Evolutionary conservation across 2,888 invertebrate genomes (phyloP).

Genomic region (Latrodectus hesperus): DNA sequence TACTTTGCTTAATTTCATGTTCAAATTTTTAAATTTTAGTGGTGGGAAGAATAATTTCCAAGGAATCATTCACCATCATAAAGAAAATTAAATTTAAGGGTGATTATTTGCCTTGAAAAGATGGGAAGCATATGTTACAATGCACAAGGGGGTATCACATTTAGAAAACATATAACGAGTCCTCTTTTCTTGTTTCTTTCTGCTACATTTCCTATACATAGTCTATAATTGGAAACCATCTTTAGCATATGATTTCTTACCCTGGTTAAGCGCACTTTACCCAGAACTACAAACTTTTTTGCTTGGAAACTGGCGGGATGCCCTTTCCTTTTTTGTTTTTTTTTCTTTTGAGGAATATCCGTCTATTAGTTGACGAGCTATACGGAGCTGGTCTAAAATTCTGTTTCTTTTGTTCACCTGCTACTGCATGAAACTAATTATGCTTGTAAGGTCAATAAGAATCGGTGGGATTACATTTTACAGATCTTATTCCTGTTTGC

Average conservation of each 20-base stretch:
- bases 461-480: too few relatives aligned
- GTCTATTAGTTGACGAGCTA: background rate
- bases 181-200: background rate
- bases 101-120: too few relatives aligned
- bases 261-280: background rate
- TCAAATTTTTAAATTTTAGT: background rate
- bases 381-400: background rate
- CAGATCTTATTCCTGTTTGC: too few relatives aligned
- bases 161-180: too few relatives aligned
- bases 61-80: constrained; percentile 8
- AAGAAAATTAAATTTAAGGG: constrained; percentile 4
- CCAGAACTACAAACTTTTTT: background rate
- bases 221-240: background rate
- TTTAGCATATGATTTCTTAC: background rate
- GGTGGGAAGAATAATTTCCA: constrained; percentile 14
- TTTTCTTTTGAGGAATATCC: too few relatives aligned
- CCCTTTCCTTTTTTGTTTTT: too few relatives aligned
- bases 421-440: too few relatives aligned
- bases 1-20: constrained; percentile 1
- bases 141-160: too few relatives aligned
- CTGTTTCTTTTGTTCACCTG: background rate
- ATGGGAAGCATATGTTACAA: too few relatives aligned
- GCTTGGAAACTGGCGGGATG: background rate
- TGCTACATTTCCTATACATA: background rate
- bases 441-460: too few relatives aligned